Base-by-base conservation (phyloP, 2,797 vertebrate genomes). In the Xerus rutilus region DNA sequence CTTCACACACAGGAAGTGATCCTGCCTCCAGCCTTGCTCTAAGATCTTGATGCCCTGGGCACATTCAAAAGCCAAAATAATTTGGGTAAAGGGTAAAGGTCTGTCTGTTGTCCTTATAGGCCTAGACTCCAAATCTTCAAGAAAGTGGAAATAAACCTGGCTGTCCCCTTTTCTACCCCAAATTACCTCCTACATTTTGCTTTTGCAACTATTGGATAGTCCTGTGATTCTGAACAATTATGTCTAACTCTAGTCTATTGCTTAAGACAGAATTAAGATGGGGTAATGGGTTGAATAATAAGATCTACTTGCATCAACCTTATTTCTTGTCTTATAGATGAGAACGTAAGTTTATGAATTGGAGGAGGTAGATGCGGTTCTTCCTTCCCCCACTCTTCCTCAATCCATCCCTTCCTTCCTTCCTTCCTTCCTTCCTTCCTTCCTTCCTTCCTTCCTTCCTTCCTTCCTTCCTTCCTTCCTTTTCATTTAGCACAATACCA, bases 241-340 rank as follows among this genome's bases (percentile, higher is more conserved):
- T 74, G 64, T 76, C 47, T 79, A 43, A 77, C 23, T 45, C 32
- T 81, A 21, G 23, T 8, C 67, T 81, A 77, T 28, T 94, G 74
- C 82, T 94, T 74, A 90, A 30, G n/a, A 35, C 14, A 65, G 79
- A 91, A 89, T 93, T 76, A 73, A 85, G 54, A 88, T 57, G 57
- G 28, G 39, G 49, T 73, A 62, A 89, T 43, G 65, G 11, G 12
- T 43, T 77, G 74, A 87, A 32, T 49, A 64, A 32, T 35, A 77
- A 93, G 79, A 54, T 39, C 25, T 32, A 45, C 64, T 90, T 89
- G 25, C 7, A 90, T 59, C 81, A 45, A 62, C 25, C 64, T 95
- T 93, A 88, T 13, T 86, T 92, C 85, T 88, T 49, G 21, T 72
- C 43, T 96, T 73, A 49, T 67, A 96, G 49, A 82, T 28, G 74